Evolutionary conservation across 2,888 invertebrate species (phyloP), one percentile per base, ranked within the genome.

Genomic region (Lottia gigantea): DNA sequence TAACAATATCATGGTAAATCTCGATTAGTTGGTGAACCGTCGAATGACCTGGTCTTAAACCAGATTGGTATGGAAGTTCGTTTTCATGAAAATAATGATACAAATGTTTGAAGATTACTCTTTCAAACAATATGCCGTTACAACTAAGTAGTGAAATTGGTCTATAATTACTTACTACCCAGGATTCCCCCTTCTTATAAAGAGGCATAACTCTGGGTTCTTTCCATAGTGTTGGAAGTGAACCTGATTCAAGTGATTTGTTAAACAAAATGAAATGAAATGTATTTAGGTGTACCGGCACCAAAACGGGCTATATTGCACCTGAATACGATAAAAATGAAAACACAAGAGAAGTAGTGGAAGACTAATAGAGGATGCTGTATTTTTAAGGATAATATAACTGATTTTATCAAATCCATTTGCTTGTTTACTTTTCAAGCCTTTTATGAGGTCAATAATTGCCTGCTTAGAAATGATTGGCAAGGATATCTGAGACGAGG

Each of bases 11-110:
- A 61, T 72, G 23, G n/a, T 72, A 66, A 16, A 69, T 70, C 61
- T 70, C 69, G 1, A 64, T 66, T 6, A 72, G 61, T 64, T 72
- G 72, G 61, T 63, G 69, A 8, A 63, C 61, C n/a, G n/a, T n/a
- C n/a, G n/a, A n/a, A n/a, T n/a, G n/a, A n/a, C n/a, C n/a, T n/a
- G n/a, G n/a, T n/a, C n/a, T n/a, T n/a, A n/a, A n/a, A n/a, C n/a
- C n/a, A n/a, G n/a, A n/a, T n/a, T n/a, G n/a, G n/a, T n/a, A n/a
- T n/a, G n/a, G n/a, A n/a, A n/a, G n/a, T n/a, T n/a, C n/a, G n/a
- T n/a, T n/a, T n/a, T n/a, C n/a, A n/a, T n/a, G n/a, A n/a, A n/a
- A n/a, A n/a, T n/a, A n/a, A n/a, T n/a, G n/a, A n/a, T n/a, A n/a
- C n/a, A n/a, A n/a, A n/a, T n/a, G n/a, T n/a, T n/a, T n/a, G n/a